phyloP scores from a whole-genome alignment of 2,797 vertebrate species.

The Fistularia commersonii region DNA sequence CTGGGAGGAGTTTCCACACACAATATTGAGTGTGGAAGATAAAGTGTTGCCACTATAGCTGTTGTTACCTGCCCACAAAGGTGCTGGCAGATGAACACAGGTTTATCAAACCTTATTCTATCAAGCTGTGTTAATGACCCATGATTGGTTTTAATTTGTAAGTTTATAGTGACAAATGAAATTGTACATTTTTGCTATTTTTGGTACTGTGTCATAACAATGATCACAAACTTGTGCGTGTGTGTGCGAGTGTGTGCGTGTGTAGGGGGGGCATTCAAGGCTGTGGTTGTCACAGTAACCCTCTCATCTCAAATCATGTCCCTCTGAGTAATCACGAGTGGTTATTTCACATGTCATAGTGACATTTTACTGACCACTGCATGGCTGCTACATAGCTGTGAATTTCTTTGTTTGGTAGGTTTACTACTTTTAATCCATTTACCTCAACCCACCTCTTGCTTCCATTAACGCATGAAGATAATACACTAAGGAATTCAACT shows the following conservation, averaged over 20 bases:
- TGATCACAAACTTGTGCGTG: too few species aligned
- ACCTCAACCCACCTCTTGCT: neutral
- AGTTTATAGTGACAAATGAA: too few species aligned
- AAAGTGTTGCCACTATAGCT: slow-evolving; percentile 29
- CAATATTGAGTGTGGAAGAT: slow-evolving; percentile 19
- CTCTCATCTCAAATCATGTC: too few species aligned
- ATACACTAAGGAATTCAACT: slow-evolving; percentile 46
- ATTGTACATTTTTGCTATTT: too few species aligned
- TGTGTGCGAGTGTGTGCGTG: too few species aligned
- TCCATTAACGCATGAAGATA: slow-evolving; percentile 32
- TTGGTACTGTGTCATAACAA: too few species aligned
- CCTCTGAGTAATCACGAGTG: too few species aligned
- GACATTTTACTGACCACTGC: too few species aligned
- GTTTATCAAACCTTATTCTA: neutral
- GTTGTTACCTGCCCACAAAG: slow-evolving; percentile 30
- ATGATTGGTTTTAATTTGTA: too few species aligned
- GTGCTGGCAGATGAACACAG: slow-evolving; percentile 17
- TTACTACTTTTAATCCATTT: slow-evolving; percentile 6
- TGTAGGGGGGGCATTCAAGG: too few species aligned
- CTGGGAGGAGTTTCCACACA: slow-evolving; percentile 28
- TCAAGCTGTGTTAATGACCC: slow-evolving; percentile 2
- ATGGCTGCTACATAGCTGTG: neutral
- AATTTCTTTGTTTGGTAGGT: neutral
- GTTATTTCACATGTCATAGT: too few species aligned
- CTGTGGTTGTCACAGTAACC: too few species aligned